Conservation (phyloP, 2,797 vertebrate species). For the Schizopygopsis malacanthus region DNA sequence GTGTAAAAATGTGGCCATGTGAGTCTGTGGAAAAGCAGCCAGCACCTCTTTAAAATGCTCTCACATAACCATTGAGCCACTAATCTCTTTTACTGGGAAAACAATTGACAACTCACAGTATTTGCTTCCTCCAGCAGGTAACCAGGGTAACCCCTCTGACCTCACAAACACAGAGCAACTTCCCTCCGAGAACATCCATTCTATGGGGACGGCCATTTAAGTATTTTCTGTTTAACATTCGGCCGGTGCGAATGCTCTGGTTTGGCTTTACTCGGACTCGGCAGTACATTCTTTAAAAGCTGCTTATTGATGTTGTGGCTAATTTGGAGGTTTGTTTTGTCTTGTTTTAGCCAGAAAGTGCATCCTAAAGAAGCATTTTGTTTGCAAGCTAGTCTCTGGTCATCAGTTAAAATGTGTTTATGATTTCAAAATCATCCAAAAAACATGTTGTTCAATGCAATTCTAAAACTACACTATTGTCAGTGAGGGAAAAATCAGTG, state of each 20-base stretch:
- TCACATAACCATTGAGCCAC: constrained; percentile 83
- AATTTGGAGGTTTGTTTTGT: constrained; percentile 80
- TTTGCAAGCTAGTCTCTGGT: not conserved
- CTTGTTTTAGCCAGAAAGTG: constrained; percentile 72
- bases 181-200: constrained; percentile 77
- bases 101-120: constrained; percentile 82
- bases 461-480: not conserved
- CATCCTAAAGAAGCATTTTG: constrained; percentile 26
- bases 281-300: constrained; percentile 56
- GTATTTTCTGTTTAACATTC: constrained; percentile 75
- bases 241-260: constrained; percentile 48
- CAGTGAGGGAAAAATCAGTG: not conserved
- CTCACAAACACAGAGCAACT: constrained; percentile 82
- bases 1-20: constrained; percentile 45
- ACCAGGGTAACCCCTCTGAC: constrained; percentile 84
- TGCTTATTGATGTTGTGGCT: constrained; percentile 82
- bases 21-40: constrained; percentile 63
- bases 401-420: not conserved
- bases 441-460: not conserved
- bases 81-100: constrained; percentile 84
- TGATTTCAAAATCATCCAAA: not conserved
- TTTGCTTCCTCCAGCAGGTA: constrained; percentile 79
- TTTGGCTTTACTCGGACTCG: constrained; percentile 41
- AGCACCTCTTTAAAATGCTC: constrained; percentile 76
- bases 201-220: constrained; percentile 81